phyloP scores from a whole-genome alignment of 2,113 vertebrate species.

The Pao palembangensis region DNA sequence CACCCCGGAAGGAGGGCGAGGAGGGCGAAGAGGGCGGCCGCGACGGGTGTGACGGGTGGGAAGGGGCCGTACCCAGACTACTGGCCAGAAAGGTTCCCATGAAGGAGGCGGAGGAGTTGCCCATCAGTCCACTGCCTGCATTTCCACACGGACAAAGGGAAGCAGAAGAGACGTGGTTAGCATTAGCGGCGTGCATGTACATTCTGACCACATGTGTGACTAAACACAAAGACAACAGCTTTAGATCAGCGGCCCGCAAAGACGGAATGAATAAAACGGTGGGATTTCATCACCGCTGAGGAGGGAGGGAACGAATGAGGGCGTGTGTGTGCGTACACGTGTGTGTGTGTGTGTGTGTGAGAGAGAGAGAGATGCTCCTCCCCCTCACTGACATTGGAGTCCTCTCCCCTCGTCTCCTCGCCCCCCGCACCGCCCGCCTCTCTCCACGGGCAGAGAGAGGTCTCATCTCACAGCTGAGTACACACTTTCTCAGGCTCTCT shows the following conservation, averaged over 20 bases:
- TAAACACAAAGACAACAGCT: conserved; percentile 1
- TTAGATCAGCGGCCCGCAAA: conserved; percentile 12
- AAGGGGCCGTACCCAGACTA: conserved; percentile 86
- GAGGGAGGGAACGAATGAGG: conserved; percentile 35
- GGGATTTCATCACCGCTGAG: conserved; percentile 34
- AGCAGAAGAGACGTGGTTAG: conserved; percentile 50
- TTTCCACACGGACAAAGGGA: conserved; percentile 43
- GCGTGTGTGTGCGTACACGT: conserved; percentile 4
- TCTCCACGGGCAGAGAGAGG: conserved; percentile 69
- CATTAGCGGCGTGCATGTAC: conserved; percentile 18
- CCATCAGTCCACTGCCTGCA: conserved; percentile 91
- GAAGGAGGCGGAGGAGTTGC: conserved; percentile 88
- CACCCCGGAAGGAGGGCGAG: conserved; percentile 84
- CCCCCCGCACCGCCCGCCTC: conserved; percentile 49
- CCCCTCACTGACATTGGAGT: conserved; percentile 56
- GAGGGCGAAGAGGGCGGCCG: conserved; percentile 85
- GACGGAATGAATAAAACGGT: conserved; percentile 23
- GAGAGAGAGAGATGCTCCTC: conserved; percentile 47
- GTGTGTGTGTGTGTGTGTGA: conserved; percentile 5
- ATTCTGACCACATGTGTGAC: conserved; percentile 19
- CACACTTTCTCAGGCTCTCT: conserved; percentile 74
- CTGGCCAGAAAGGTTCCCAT: conserved; percentile 96
- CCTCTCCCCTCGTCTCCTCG: conserved; percentile 49
- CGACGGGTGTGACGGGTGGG: conserved; percentile 81
- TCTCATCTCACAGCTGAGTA: conserved; percentile 79